A percentile compares a stretch with the other conserved stretches of the same genome.
Evolutionary conservation across 2,113 vertebrate species (phyloP).

Genomic region (Varanus komodoensis): DNA sequence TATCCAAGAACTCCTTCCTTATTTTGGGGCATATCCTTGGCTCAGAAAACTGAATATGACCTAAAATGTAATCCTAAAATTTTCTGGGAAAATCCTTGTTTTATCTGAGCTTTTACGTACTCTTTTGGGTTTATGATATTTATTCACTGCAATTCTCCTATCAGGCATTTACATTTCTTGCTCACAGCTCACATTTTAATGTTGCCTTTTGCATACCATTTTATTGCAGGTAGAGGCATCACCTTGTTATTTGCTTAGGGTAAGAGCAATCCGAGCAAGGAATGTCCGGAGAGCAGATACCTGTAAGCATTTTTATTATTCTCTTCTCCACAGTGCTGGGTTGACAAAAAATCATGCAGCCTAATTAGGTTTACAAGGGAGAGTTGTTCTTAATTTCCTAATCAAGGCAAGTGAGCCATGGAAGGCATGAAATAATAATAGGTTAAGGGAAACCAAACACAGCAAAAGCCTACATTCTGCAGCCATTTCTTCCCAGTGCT

Average conservation of each 20-base stretch:
- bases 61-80: background rate
- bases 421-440: background rate
- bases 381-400: background rate
- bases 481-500: too few species aligned
- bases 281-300: conserved; percentile 65
- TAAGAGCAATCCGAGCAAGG: conserved; percentile 71
- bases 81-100: background rate
- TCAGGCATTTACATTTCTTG: background rate
- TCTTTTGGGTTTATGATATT: background rate
- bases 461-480: background rate
- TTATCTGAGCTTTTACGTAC: background rate
- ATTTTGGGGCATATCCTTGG: background rate
- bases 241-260: conserved; percentile 63
- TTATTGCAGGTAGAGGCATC: conserved; percentile 50
- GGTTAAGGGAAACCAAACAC: background rate
- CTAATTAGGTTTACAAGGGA: background rate
- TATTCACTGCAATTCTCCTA: background rate
- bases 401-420: background rate
- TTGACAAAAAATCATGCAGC: background rate
- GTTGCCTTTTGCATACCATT: background rate
- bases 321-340: fast-evolving
- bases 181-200: background rate
- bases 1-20: background rate
- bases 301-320: conserved; percentile 56
- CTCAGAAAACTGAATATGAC: background rate